phyloP scores from a whole-genome alignment of 2,888 invertebrate species.

The Lymantria monacha region DNA sequence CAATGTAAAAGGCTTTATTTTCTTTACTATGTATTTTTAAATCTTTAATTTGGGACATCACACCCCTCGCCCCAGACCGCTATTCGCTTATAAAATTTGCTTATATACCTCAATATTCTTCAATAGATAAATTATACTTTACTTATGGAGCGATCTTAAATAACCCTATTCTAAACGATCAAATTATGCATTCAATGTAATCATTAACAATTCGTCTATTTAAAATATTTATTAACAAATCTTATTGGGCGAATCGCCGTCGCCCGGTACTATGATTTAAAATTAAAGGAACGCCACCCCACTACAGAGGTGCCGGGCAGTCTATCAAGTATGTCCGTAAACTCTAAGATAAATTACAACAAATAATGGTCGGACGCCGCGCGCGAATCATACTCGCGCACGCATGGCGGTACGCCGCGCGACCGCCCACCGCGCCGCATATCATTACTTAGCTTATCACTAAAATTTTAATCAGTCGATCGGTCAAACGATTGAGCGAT shows the following conservation, averaged over 20 bases:
- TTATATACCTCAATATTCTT: constrained; percentile 70
- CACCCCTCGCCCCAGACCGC: constrained; percentile 72
- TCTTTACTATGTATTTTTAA: constrained; percentile 63
- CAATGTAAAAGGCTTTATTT: constrained; percentile 70
- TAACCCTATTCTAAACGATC: constrained; percentile 81
- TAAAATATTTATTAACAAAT: constrained; percentile 71
- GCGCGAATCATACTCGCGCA: constrained; percentile 20
- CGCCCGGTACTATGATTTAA: constrained; percentile 50
- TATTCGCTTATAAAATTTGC: constrained; percentile 68
- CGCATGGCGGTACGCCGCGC: constrained; percentile 17
- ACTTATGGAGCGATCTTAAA: constrained; percentile 82
- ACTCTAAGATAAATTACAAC: constrained; percentile 67
- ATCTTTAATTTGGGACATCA: constrained; percentile 69
- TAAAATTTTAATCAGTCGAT: constrained; percentile 83
- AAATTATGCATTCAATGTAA: constrained; percentile 77
- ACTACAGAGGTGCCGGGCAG: constrained; percentile 33
- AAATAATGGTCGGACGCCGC: constrained; percentile 41
- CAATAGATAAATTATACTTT: constrained; percentile 79
- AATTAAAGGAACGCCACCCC: constrained; percentile 61
- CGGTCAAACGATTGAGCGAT: constrained; percentile 82
- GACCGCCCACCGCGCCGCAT: constrained; percentile 29
- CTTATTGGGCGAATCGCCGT: constrained; percentile 50
- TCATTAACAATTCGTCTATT: constrained; percentile 77
- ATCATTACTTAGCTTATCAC: constrained; percentile 79
- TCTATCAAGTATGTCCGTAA: constrained; percentile 64